These are phyloP conservation scores for Tromatobia lineatoria DNA, from an alignment of 2,888 invertebrate species.

Conservation along the genomic window DNA sequence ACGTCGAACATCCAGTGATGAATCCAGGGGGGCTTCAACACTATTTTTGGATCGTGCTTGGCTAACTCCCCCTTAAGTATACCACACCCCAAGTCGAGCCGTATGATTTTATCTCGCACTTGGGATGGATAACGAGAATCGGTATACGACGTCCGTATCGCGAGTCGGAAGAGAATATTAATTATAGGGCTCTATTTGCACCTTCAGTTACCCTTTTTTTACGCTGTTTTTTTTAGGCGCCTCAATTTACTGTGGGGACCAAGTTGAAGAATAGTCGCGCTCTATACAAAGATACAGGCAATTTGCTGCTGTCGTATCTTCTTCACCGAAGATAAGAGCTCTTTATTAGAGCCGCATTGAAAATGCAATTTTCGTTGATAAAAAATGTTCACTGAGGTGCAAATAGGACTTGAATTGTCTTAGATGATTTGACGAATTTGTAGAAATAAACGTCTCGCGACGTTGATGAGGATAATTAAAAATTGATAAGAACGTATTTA, in stretches of 20 bases:
- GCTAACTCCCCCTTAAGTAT: conserved; percentile 24
- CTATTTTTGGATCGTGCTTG: conserved; percentile 62
- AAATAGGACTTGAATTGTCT: conserved; percentile 19
- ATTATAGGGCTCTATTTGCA: conserved; percentile 35
- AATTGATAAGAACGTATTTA: conserved; percentile 26
- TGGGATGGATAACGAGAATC: conserved; percentile 44
- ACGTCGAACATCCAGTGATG: conserved; percentile 56
- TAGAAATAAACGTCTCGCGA: background rate
- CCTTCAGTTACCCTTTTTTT: conserved; percentile 5
- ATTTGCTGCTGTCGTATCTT: background rate
- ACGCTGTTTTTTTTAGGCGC: conserved; percentile 22
- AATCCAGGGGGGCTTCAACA: conserved; percentile 60
- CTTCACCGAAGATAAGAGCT: background rate
- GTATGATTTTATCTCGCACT: conserved; percentile 44
- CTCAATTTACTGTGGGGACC: conserved; percentile 58
- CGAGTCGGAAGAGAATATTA: conserved; percentile 44
- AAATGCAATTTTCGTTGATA: conserved; percentile 13
- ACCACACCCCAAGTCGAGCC: conserved; percentile 36
- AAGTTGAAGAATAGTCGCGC: conserved; percentile 47
- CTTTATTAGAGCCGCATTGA: conserved; percentile 4
- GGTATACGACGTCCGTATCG: conserved; percentile 12
- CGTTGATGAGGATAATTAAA: background rate
- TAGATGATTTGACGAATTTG: background rate
- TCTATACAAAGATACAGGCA: conserved; percentile 13
- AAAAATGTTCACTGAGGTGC: conserved; percentile 20